Evolutionary conservation across 2,888 invertebrate genomes (phyloP).

Genomic region (Galerucella calmariensis): DNA sequence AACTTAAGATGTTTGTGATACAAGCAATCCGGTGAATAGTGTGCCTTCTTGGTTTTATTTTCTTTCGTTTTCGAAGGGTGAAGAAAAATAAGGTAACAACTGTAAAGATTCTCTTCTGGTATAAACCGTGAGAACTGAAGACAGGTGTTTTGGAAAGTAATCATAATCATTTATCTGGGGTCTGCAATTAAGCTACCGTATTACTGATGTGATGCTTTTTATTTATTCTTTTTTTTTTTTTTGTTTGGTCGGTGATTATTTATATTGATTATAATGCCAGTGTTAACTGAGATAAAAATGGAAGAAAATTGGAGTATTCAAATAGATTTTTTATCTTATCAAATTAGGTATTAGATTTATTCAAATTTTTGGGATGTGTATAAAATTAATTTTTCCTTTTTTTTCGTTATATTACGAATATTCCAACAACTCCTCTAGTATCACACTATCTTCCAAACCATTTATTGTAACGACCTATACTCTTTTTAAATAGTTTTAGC

Average conservation of each 20-base stretch:
- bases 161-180: slow-evolving; percentile 59
- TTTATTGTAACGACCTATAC: too few species aligned
- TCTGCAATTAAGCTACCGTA: slow-evolving; percentile 63
- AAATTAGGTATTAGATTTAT: too few species aligned
- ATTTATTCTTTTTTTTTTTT: slow-evolving; percentile 33
- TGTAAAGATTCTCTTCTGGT: slow-evolving; percentile 42
- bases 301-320: neutral
- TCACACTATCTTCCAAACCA: too few species aligned
- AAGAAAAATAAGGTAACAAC: slow-evolving; percentile 46
- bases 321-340: too few species aligned
- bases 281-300: neutral
- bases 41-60: slow-evolving; percentile 46
- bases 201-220: slow-evolving; percentile 52
- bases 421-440: too few species aligned
- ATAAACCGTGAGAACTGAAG: slow-evolving; percentile 61
- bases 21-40: slow-evolving; percentile 43
- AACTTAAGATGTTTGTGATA: slow-evolving; percentile 44
- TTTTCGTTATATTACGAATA: too few species aligned
- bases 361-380: too few species aligned
- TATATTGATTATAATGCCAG: neutral
- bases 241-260: neutral
- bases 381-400: too few species aligned
- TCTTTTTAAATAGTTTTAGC: too few species aligned
- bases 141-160: slow-evolving; percentile 61
- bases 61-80: slow-evolving; percentile 47